Evolutionary conservation across 1,140 invertebrate genomes (phyloP), one percentile per base, ranked within the genome.

Genomic region (Aphaenogaster floridana): DNA sequence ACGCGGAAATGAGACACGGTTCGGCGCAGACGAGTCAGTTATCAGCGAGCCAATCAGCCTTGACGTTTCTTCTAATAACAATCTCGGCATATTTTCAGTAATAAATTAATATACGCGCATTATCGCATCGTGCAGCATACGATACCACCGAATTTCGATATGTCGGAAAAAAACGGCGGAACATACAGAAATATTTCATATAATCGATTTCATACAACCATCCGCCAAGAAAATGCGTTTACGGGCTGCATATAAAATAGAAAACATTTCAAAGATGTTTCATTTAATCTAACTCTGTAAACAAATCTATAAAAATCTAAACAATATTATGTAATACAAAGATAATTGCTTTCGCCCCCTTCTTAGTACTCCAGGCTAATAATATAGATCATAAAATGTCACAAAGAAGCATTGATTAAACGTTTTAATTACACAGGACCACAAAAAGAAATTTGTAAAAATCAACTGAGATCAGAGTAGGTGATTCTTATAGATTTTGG

Each of bases 1-100:
- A 57, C 48, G 15, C 69, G 61, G 66, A 79, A 76, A 68, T 71
- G 54, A 71, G 57, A 36, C 52, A 84, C 54, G 81, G 54, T 76
- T 68, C 5, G 61, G 50, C 42, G 28, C 50, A 11, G 59, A 13
- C 42, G 9, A 50, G n/a, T 34, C 54, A 52, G 48, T 68, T 45
- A 34, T 57, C 57, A 45, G 45, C 17, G 21, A 52, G 28, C 17
- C 54, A 81, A 64, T 88, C 74, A 52, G 68, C 69, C 21, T 57
- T 28, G 13, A 50, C 6, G 8, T 9, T 28, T 28, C 15, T 64
- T 48, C 59, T 79, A 48, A 79, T 50, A 66, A 36, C 59, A 36
- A 79, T 79, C 28, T 13, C 11, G 28, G 17, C 21, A 21, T 11
- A 66, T 34, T 59, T 77, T 45, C 39, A 61, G 21, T 61, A 45